phyloP scores from a whole-genome alignment of 2,797 vertebrate genomes.

The Malacoraja senta region DNA sequence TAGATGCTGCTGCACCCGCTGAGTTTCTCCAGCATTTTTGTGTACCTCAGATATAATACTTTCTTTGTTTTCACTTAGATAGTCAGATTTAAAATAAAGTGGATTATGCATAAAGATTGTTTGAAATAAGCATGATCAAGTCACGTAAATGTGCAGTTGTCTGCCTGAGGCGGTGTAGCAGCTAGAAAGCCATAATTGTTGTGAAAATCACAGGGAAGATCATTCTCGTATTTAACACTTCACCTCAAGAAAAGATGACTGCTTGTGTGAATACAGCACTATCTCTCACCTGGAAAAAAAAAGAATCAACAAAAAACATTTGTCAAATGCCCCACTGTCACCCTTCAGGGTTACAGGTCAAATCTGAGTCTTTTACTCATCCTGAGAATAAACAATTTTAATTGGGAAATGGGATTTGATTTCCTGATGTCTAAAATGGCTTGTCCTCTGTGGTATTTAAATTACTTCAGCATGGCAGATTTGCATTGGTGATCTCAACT shows the following conservation, averaged over 20 bases:
- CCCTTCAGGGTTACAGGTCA: not conserved
- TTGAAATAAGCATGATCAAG: not conserved
- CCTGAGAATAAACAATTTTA: constrained; percentile 2
- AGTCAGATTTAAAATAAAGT: not conserved
- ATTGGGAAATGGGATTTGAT: constrained; percentile 13
- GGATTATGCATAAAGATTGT: constrained; percentile 1
- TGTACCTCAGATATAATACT: not conserved
- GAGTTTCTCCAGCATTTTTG: no score
- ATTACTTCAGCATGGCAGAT: constrained; percentile 25
- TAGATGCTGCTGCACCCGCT: no score
- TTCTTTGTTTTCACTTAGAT: not conserved
- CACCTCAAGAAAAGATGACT: not conserved
- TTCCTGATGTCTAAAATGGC: constrained; percentile 2
- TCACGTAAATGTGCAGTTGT: not conserved
- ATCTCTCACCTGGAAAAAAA: not conserved
- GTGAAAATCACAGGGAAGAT: not conserved
- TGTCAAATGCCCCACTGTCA: not conserved
- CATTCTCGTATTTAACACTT: constrained; percentile 8
- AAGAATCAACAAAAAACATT: not conserved
- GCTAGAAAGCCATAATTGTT: not conserved
- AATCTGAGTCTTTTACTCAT: not conserved
- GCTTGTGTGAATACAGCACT: not conserved
- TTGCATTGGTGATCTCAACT: not conserved
- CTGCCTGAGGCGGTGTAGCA: not conserved
- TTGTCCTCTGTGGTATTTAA: constrained; percentile 26